Evolutionary conservation across 2,888 invertebrate species (phyloP).

Genomic region (Embidobia sp.): DNA sequence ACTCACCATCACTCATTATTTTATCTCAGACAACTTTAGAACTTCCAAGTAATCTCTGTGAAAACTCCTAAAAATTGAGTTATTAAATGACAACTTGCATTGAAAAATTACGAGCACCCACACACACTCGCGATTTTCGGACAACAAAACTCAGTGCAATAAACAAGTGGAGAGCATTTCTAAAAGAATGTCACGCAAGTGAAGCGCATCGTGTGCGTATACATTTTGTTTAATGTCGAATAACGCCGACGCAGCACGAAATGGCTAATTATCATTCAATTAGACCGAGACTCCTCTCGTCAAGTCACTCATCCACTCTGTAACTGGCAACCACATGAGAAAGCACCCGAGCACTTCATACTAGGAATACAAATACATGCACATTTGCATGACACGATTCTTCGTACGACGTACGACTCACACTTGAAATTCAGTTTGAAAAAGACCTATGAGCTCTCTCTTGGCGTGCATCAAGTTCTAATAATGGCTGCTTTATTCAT

Average conservation of each 20-base stretch:
- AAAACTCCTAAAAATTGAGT: too few species aligned
- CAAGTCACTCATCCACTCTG: conserved; percentile 68
- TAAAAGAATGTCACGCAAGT: conserved; percentile 9
- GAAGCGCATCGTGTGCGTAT: conserved; percentile 8
- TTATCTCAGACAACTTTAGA: too few species aligned
- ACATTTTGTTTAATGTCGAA: conserved; percentile 28
- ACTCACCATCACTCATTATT: too few species aligned
- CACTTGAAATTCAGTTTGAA: conserved; percentile 57
- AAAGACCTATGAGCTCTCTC: conserved; percentile 61
- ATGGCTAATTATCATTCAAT: conserved; percentile 71
- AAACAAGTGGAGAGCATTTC: neutral
- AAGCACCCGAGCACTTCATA: conserved; percentile 60
- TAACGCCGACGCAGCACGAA: conserved; percentile 38
- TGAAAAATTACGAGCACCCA: too few species aligned
- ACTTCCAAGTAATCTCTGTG: too few species aligned
- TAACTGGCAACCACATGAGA: conserved; percentile 77
- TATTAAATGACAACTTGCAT: too few species aligned
- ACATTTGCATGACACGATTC: conserved; percentile 54
- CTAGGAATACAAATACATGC: conserved; percentile 53
- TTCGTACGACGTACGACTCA: conserved; percentile 54
- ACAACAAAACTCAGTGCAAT: neutral
- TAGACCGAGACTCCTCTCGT: conserved; percentile 70
- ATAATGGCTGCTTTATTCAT: conserved; percentile 77
- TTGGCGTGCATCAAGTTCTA: conserved; percentile 74
- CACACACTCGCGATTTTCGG: neutral